Base-by-base conservation (phyloP, 2,888 invertebrate species). In the Mesorhabditis spiculigera region DNA sequence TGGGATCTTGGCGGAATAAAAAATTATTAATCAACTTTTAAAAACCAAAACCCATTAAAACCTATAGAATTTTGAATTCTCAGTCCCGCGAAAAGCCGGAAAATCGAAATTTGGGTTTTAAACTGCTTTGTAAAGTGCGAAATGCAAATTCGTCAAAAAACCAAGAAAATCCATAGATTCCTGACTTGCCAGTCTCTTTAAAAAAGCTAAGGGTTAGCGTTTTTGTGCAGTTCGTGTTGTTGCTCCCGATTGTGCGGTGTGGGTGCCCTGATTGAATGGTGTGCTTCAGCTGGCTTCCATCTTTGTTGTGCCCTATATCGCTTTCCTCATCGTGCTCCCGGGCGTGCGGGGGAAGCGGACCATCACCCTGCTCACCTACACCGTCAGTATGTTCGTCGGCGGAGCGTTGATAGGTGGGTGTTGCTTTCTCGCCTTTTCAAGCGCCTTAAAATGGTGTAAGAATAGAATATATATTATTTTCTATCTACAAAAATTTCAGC, bases 301-400 rank as follows among this genome's bases (percentile, higher is more conserved):
- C 66, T 84, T 84, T 69, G 65, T 81, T 61, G 74, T 84, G 13
- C 82, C 81, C 61, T 79, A 81, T 65, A 65, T 85, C n/a, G 81
- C 83, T 16, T 83, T 84, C 65, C 71, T 84, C 41, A 71, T 84
- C 63, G 77, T 84, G 43, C 68, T 84, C 41, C 83, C 84, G 5
- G 84, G 84, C 45, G 76, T 82, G 45, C 73, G 84, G 42, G 79
- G 80, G 71, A 85, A 85, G 69, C 71, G 80, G 4, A 61, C 80
- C 28, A 72, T 82, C 67, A 82, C 79, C 5, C 77, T 83, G 58
- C 68, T 79, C 50, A 73, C 79, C 28, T 77, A 82, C 68, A 74
- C 82, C 41, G 71, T 81, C 28, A 80, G 81, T 67, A 71, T 81
- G n/a, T 68, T 74, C 16, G 80, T 82, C 5, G 84, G 84, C 13